These are phyloP conservation scores for Eulacestoma nigropectus DNA, from an alignment of 2,113 vertebrate genomes.

Conservation along the genomic window DNA sequence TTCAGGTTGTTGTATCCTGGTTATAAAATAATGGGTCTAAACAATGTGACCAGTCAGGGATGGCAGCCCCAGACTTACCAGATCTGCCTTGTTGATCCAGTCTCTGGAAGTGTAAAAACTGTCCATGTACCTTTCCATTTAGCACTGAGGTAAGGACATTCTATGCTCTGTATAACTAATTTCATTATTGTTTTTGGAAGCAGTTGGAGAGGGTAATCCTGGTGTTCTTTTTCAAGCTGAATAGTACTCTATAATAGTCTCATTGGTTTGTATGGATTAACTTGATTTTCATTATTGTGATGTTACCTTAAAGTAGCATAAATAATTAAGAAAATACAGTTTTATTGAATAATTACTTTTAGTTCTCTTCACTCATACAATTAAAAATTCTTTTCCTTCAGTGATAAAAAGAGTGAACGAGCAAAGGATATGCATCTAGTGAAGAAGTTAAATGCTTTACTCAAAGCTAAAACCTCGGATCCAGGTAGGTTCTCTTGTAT, in stretches of 20 bases:
- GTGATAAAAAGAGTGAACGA: constrained; percentile 95
- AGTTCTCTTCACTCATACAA: not conserved
- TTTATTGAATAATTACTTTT: not conserved
- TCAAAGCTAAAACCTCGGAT: constrained; percentile 77
- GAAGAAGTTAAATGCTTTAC: constrained; percentile 81
- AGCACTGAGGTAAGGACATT: constrained; percentile 83
- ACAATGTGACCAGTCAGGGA: constrained; percentile 94
- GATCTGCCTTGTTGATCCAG: constrained; percentile 91
- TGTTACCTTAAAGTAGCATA: not conserved
- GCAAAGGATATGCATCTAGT: constrained; percentile 95
- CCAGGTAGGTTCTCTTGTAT: constrained; percentile 69
- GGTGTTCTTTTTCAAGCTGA: not conserved
- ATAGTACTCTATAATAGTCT: not conserved
- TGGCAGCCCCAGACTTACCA: constrained; percentile 97
- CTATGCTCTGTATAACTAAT: not conserved
- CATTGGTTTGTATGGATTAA: not conserved
- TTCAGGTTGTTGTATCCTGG: constrained; percentile 90
- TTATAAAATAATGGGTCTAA: constrained; percentile 96
- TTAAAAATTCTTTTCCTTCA: constrained; percentile 53
- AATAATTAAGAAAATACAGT: not conserved
- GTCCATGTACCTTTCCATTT: constrained; percentile 93
- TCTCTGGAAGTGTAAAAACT: constrained; percentile 83
- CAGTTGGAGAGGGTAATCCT: not conserved
- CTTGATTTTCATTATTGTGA: not conserved
- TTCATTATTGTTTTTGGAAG: not conserved